These are phyloP conservation scores for Drosophila peninsularis DNA, from an alignment of 2,888 invertebrate species.

Conservation along the genomic window DNA sequence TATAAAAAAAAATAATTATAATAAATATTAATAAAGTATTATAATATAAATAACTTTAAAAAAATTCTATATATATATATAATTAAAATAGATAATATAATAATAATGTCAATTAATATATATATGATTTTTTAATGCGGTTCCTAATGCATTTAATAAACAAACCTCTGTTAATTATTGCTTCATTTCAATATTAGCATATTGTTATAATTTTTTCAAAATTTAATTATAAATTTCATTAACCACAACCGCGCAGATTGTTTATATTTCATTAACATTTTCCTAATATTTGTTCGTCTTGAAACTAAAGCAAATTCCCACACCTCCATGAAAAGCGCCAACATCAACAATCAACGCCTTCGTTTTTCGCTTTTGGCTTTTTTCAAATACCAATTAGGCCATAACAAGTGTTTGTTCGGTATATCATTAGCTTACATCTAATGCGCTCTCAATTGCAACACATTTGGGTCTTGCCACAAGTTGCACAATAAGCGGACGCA, in stretches of 20 bases:
- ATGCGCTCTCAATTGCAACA: constrained; percentile 70
- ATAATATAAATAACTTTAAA: neutral
- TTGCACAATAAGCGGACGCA: constrained; percentile 63
- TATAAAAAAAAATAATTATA: neutral
- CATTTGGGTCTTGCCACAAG: constrained; percentile 54
- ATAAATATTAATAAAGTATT: neutral
- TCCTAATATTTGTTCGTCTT: neutral
- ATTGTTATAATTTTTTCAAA: neutral
- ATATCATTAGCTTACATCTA: constrained; percentile 75
- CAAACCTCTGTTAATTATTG: neutral
- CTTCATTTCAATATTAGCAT: neutral
- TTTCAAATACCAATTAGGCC: constrained; percentile 67
- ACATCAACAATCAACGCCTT: constrained; percentile 37
- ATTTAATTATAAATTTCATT: neutral
- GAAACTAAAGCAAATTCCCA: constrained; percentile 20
- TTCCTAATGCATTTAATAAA: neutral
- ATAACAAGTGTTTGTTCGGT: constrained; percentile 45
- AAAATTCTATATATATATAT: neutral
- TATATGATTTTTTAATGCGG: neutral
- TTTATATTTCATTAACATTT: constrained; percentile 5
- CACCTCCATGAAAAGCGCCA: constrained; percentile 21
- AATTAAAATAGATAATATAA: neutral
- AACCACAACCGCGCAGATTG: neutral
- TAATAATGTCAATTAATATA: neutral
- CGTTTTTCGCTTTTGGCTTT: constrained; percentile 5